Conservation (phyloP, 2,113 vertebrate genomes). For the Nyctereutes procyonoides region DNA sequence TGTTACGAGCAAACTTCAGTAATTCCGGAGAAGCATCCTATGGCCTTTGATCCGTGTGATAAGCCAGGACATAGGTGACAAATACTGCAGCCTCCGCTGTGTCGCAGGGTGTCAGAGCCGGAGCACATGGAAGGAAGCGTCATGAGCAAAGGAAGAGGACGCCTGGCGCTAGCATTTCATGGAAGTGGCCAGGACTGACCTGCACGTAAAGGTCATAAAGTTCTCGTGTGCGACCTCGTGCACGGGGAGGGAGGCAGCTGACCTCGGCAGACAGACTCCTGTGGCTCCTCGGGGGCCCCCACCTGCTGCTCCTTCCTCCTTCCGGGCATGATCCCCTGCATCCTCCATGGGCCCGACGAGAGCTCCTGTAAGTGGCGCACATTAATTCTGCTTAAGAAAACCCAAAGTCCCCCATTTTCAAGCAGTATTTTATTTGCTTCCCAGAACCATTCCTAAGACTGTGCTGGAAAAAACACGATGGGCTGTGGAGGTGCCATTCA, state of each 20-base stretch:
- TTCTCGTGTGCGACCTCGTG: too few species aligned
- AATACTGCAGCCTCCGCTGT: not conserved
- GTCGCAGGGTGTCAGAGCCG: slow-evolving; percentile 12
- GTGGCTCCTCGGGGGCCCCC: too few species aligned
- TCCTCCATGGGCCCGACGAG: not conserved
- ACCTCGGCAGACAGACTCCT: too few species aligned
- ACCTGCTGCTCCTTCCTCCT: too few species aligned
- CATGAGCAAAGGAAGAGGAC: not conserved
- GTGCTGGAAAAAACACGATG: not conserved
- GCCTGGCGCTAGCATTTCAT: not conserved
- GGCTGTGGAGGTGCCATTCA: not conserved
- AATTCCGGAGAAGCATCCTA: slow-evolving; percentile 52
- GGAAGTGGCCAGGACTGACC: too few species aligned
- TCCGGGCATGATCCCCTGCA: not conserved
- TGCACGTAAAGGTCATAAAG: too few species aligned
- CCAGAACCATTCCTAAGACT: slow-evolving; percentile 37
- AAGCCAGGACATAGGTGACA: slow-evolving; percentile 54
- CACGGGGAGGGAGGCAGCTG: too few species aligned
- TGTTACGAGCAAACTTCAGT: slow-evolving; percentile 34
- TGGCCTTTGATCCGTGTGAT: slow-evolving; percentile 26
- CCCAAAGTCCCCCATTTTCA: slow-evolving; percentile 50
- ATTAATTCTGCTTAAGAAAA: slow-evolving; percentile 57
- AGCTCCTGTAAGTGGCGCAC: slow-evolving; percentile 36
- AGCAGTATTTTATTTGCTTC: slow-evolving; percentile 20
- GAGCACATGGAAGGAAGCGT: not conserved